Evolutionary conservation across 1,140 invertebrate genomes (phyloP), one percentile per base, ranked within the genome.

Genomic region (Danaus melanippus): DNA sequence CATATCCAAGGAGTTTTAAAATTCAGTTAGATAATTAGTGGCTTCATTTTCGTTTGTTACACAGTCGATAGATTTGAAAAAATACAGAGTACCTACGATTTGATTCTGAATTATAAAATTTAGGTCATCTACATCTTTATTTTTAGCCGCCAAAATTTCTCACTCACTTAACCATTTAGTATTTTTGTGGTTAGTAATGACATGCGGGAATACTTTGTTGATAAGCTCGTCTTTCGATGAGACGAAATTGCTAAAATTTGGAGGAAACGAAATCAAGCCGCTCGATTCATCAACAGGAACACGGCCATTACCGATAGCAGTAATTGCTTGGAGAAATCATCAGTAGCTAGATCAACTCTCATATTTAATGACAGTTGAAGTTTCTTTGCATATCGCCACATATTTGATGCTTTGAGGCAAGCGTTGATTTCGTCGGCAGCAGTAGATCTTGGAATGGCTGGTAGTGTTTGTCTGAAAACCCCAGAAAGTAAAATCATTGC

Each of bases 401-500:
- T 68, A 80, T 58, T 62, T 57, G 77, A 64, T 55, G 65, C 65
- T 83, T 71, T 71, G 48, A 73, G 62, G 52, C 66, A 76, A 58
- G 68, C 65, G 58, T 76, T 86, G 47, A 88, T 47, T 84, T 88
- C 78, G 66, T 89, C 78, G 50, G 80, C 84, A 63, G 67, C 59
- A 12, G 82, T 89, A 60, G 67, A 78, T 74, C 79, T 67, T 55
- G 69, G 63, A 64, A 88, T 79, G 11, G 89, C 77, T 59, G 87
- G 84, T 49, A 89, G 63, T 54, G 63, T 89, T 76, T 90, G 85
- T n/a, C 84, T 65, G 67, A 89, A 90, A 82, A 90, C 86, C 21
- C 86, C 87, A 58, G 79, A 64, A 12, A 87, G 64, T 50, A 88
- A 53, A 64, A 89, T 58, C 32, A 81, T 66, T 46, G 63, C 56